Conservation (phyloP, 1,140 invertebrate species). For the Dendroctonus valens region DNA sequence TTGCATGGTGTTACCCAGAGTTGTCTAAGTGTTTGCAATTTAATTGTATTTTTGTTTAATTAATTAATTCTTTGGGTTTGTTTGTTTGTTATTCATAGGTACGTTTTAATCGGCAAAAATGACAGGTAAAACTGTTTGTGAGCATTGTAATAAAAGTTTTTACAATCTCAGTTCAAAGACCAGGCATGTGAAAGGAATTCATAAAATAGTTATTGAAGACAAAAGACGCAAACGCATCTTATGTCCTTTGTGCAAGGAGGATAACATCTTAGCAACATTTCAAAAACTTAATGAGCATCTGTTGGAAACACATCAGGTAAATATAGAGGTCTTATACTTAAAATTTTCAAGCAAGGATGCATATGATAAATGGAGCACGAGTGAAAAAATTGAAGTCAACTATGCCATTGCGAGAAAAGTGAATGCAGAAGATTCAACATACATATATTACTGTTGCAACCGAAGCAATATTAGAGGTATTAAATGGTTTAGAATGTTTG, state of each 20-base stretch:
- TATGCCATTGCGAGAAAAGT: background rate
- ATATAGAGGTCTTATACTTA: background rate
- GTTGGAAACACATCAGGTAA: background rate
- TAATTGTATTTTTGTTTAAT: too few relatives aligned
- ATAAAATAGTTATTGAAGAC: background rate
- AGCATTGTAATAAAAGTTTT: background rate
- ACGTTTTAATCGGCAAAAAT: background rate
- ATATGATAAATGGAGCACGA: background rate
- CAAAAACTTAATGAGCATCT: background rate
- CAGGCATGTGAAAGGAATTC: background rate
- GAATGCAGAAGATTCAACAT: background rate
- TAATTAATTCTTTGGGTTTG: too few relatives aligned
- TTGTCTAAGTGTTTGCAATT: too few relatives aligned
- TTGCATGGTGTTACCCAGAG: too few relatives aligned
- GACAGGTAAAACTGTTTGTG: background rate
- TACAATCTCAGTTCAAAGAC: background rate
- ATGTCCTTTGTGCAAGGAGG: background rate
- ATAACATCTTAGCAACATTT: background rate
- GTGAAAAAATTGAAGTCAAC: background rate
- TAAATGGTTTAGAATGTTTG: background rate
- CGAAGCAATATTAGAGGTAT: background rate
- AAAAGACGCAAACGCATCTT: background rate
- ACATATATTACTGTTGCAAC: background rate
- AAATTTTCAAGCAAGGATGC: background rate
- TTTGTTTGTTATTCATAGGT: too few relatives aligned